Evolutionary conservation across 1,140 invertebrate species (phyloP), one percentile per base, ranked within the genome.

Genomic region (Andrena cerasifolii): DNA sequence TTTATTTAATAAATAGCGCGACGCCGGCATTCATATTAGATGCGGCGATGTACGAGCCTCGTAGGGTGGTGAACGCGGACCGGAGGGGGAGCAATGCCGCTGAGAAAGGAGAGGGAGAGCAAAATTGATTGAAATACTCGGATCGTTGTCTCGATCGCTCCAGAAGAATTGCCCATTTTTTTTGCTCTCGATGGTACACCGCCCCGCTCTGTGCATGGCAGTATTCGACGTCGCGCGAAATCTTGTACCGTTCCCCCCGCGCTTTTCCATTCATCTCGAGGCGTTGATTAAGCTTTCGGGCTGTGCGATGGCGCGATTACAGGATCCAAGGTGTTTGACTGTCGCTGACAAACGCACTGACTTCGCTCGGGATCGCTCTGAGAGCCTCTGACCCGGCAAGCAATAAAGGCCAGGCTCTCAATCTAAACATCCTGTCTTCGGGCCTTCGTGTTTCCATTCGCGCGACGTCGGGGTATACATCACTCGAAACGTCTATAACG

Each of bases 361-460:
- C 36, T 33, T 31, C 40, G 33, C 28, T 28, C 28, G 24, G 45
- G 7, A 10, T 14, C 16, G 47, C 6, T 72, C 10, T 36, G 62
- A 73, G 76, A 78, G 51, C 68, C 67, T 45, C 74, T 51, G 65
- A 40, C 53, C 47, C 26, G 67, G 10, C 49, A 28, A 58, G 73
- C 78, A 86, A 86, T 86, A 84, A 85, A 84, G 80, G 45, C 63
- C 56, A 43, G 71, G 36, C 74, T 79, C 73, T 79, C 83, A 83
- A 86, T 84, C 77, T 85, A 86, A 85, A 85, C 83, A 86, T 86
- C 80, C 85, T 79, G 85, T 75, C 80, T 78, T 73, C 56, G 75
- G 67, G 53, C 58, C 33, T 31, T 72, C 49, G 66, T 45, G 62
- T 78, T 79, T 70, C 74, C 54, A 78, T 72, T 76, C 63, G 54